Evolutionary conservation across 23 tunicate genomes (phyloP).

Genomic region (Styela clava): DNA sequence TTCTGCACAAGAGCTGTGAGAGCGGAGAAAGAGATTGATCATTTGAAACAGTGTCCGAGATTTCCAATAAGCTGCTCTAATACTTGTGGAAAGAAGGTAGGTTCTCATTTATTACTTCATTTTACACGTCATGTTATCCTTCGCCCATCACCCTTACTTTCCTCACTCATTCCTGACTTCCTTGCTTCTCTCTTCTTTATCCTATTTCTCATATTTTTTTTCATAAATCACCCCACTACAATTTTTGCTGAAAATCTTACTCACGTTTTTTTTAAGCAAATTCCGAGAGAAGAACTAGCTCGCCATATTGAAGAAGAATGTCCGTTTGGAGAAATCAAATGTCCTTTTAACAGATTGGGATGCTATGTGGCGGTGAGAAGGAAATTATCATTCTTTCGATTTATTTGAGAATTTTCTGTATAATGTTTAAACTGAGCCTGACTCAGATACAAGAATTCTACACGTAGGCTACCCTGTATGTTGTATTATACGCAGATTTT

Average conservation of each 20-base stretch:
- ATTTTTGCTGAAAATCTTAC: too few species aligned
- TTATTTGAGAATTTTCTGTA: not conserved
- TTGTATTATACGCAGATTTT: too few species aligned
- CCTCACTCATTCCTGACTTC: too few species aligned
- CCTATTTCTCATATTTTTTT: too few species aligned
- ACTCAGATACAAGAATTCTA: too few species aligned
- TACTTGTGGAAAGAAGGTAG: slow-evolving; percentile 48
- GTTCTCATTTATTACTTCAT: not conserved
- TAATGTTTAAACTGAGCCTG: too few species aligned
- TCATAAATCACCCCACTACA: too few species aligned
- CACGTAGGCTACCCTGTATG: too few species aligned
- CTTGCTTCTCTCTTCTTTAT: too few species aligned
- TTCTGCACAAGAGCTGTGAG: slow-evolving; percentile 42
- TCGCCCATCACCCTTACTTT: too few species aligned
- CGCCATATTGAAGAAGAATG: slow-evolving; percentile 47
- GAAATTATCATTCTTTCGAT: too few species aligned
- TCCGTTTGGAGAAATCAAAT: slow-evolving; percentile 39
- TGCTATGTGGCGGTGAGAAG: slow-evolving; percentile 44
- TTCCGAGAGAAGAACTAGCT: slow-evolving; percentile 49
- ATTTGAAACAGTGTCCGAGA: slow-evolving; percentile 54
- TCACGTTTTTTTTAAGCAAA: slow-evolving; percentile 30
- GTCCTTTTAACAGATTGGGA: slow-evolving; percentile 48
- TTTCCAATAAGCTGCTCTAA: slow-evolving; percentile 69
- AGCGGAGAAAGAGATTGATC: slow-evolving; percentile 68
- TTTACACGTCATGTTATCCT: too few species aligned